Percentiles rank a stretch among this genome's conserved stretches.
These are phyloP conservation scores for Euleptes europaea DNA, from an alignment of 2,113 vertebrate species.

Conservation along the genomic window DNA sequence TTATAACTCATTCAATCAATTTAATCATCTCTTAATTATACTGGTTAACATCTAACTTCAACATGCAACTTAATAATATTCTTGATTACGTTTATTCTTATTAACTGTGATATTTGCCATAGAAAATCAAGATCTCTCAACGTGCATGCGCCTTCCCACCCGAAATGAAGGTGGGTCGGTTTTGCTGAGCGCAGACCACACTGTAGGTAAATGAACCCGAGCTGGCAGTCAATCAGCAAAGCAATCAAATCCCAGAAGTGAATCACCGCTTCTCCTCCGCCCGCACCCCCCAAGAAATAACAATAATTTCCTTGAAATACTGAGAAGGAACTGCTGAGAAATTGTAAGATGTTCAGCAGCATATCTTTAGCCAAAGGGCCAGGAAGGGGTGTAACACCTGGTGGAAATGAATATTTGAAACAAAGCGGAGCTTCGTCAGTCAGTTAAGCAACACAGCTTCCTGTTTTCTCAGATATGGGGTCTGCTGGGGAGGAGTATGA, in stretches of 20 bases:
- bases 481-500: neutral
- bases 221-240: neutral
- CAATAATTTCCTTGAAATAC: neutral
- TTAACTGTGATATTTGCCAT: too few relatives aligned
- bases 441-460: neutral
- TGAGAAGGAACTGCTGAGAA: neutral
- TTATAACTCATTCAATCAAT: too few relatives aligned
- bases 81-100: too few relatives aligned
- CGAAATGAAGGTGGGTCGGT: too few relatives aligned
- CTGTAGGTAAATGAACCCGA: neutral
- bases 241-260: neutral
- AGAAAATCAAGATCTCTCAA: too few relatives aligned
- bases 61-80: too few relatives aligned
- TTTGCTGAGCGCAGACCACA: neutral
- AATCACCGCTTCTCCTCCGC: neutral
- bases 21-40: too few relatives aligned
- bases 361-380: neutral
- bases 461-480: neutral
- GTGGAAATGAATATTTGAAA: neutral
- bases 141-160: too few relatives aligned
- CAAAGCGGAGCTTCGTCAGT: neutral
- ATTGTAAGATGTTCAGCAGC: neutral
- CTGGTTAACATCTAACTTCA: too few relatives aligned
- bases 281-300: neutral
- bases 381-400: neutral